Evolutionary conservation across 2,888 invertebrate genomes (phyloP).

Genomic region (Eilema sororculum): DNA sequence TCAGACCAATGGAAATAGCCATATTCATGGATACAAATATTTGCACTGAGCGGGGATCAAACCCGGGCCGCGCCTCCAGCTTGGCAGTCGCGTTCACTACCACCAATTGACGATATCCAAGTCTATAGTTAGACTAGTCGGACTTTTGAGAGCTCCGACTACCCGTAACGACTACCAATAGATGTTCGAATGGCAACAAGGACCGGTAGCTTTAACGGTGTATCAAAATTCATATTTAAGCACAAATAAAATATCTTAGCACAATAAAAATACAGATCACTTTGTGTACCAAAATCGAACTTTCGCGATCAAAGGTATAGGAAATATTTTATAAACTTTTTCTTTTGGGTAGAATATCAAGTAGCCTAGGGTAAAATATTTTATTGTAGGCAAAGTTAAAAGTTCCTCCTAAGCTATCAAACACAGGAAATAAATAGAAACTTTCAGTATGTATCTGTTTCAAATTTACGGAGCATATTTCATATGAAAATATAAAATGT

Average conservation of each 20-base stretch:
- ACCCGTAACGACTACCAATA: too few relatives aligned
- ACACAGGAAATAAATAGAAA: not conserved
- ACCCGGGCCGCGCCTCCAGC: too few relatives aligned
- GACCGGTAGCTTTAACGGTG: too few relatives aligned
- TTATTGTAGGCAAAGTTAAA: not conserved
- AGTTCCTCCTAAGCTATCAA: not conserved
- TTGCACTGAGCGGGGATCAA: too few relatives aligned
- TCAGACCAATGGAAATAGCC: too few relatives aligned
- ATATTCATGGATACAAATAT: too few relatives aligned
- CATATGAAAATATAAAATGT: not conserved
- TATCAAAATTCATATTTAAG: not conserved
- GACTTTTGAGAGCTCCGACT: too few relatives aligned
- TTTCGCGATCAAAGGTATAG: slow-evolving; percentile 16
- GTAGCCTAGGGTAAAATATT: slow-evolving; percentile 11
- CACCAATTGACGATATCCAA: too few relatives aligned
- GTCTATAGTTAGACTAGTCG: too few relatives aligned
- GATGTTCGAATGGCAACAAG: too few relatives aligned
- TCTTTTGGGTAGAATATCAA: slow-evolving; percentile 35
- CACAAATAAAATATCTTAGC: not conserved
- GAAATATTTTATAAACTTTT: slow-evolving; percentile 28
- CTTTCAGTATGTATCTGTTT: not conserved
- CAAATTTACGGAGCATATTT: not conserved
- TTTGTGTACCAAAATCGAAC: slow-evolving; percentile 14
- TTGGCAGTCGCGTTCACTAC: too few relatives aligned
- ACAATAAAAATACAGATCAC: not conserved